These are phyloP conservation scores for Cyprinodon brontotheroides DNA, from an alignment of 2,113 vertebrate genomes.

Conservation along the genomic window DNA sequence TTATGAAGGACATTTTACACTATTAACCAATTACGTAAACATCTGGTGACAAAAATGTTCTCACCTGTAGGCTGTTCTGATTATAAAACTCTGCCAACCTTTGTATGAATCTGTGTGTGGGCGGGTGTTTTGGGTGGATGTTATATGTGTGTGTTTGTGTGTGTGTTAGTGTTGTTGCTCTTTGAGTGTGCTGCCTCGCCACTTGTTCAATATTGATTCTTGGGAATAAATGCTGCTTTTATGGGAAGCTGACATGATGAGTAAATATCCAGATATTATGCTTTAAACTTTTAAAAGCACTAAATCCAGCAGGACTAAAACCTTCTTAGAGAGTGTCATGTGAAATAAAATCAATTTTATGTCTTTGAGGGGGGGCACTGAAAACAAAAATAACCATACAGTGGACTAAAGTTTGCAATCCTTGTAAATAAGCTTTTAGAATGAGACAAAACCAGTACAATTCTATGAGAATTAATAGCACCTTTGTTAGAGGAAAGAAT, in stretches of 20 bases:
- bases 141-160: neutral
- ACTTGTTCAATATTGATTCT: constrained; percentile 62
- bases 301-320: constrained; percentile 16
- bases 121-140: neutral
- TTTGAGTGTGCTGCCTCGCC: constrained; percentile 21
- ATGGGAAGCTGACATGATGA: constrained; percentile 70
- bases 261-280: constrained; percentile 66
- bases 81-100: constrained; percentile 70
- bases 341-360: constrained; percentile 2
- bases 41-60: constrained; percentile 69
- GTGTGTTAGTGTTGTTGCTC: too few species aligned
- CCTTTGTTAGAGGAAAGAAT: neutral
- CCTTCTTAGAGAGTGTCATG: constrained; percentile 27
- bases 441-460: too few species aligned
- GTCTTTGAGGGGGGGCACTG: neutral
- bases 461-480: neutral
- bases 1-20: constrained; percentile 43
- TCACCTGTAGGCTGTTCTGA: constrained; percentile 62
- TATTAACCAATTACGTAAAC: constrained; percentile 63
- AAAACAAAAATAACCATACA: neutral
- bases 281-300: constrained; percentile 60
- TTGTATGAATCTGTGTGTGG: constrained; percentile 21
- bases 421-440: neutral
- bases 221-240: constrained; percentile 59
- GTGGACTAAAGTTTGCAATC: neutral